These are phyloP conservation scores for Tragelaphus scriptus DNA, from an alignment of 2,113 vertebrate genomes.

Conservation along the genomic window DNA sequence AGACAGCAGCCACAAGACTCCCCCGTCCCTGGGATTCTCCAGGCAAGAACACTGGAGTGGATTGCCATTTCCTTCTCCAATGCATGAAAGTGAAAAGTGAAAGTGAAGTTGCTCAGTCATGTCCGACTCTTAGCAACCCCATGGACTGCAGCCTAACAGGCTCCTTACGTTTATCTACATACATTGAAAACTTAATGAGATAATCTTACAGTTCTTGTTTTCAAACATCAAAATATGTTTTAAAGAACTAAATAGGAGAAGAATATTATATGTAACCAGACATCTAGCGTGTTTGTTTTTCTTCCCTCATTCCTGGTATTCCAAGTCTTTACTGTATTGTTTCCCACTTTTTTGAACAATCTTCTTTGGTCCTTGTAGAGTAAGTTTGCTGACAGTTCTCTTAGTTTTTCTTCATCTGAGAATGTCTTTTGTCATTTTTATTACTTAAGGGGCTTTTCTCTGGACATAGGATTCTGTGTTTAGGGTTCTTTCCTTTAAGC, in stretches of 20 bases:
- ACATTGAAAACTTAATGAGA: neutral
- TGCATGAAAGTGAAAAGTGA: no score
- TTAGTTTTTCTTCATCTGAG: neutral
- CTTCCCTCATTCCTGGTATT: neutral
- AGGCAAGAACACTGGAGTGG: no score
- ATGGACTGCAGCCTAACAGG: no score
- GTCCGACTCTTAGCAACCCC: no score
- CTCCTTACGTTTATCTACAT: neutral
- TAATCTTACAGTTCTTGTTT: neutral
- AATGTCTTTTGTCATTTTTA: neutral
- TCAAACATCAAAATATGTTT: neutral
- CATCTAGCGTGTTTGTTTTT: slow-evolving; percentile 7
- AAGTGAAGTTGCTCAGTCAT: no score
- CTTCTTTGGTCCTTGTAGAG: neutral
- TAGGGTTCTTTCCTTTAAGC: neutral
- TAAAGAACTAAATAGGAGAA: neutral
- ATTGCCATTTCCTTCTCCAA: no score
- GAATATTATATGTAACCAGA: neutral
- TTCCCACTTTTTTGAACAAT: neutral
- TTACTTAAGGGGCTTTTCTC: neutral
- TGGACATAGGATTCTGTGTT: neutral
- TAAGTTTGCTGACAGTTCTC: neutral
- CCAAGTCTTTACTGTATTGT: neutral
- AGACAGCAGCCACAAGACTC: no score
- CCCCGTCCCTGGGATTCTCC: no score